A percentile compares a stretch with the other conserved stretches of the same genome.
phyloP scores from a whole-genome alignment of 2,888 invertebrate species.

The Ormia ochracea region DNA sequence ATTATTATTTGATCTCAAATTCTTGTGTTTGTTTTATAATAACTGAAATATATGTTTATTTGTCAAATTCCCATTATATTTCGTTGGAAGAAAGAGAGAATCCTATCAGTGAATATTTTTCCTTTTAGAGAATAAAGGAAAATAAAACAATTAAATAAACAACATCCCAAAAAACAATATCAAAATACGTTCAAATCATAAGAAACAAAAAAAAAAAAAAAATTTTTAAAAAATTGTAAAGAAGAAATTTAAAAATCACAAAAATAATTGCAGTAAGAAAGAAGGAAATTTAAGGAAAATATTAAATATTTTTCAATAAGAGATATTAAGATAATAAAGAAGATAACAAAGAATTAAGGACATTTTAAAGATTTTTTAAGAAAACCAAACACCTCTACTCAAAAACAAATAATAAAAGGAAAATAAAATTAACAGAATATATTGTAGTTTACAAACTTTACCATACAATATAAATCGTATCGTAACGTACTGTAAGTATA shows the following conservation, averaged over 20 bases:
- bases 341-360: slow-evolving; percentile 27
- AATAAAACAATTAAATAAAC: slow-evolving; percentile 14
- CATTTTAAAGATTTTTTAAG: slow-evolving; percentile 58
- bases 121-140: slow-evolving; percentile 19
- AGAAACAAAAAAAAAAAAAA: too few species aligned
- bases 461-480: slow-evolving; percentile 28
- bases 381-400: slow-evolving; percentile 62
- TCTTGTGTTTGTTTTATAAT: neutral
- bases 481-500: slow-evolving; percentile 39
- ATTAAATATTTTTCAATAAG: slow-evolving; percentile 52
- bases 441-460: slow-evolving; percentile 27
- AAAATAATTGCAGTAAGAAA: slow-evolving; percentile 31
- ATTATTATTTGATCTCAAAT: slow-evolving; percentile 56
- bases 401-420: slow-evolving; percentile 43
- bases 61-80: neutral
- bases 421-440: slow-evolving; percentile 11
- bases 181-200: slow-evolving; percentile 53
- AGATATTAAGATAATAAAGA: slow-evolving; percentile 21
- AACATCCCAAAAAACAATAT: slow-evolving; percentile 50
- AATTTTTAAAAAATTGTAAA: slow-evolving; percentile 46
- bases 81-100: slow-evolving; percentile 1
- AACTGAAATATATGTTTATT: neutral
- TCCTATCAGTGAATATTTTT: slow-evolving; percentile 21
- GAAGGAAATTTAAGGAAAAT: slow-evolving; percentile 14
- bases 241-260: neutral